phyloP scores from a whole-genome alignment of 2,797 vertebrate genomes.

The Synanceia verrucosa region DNA sequence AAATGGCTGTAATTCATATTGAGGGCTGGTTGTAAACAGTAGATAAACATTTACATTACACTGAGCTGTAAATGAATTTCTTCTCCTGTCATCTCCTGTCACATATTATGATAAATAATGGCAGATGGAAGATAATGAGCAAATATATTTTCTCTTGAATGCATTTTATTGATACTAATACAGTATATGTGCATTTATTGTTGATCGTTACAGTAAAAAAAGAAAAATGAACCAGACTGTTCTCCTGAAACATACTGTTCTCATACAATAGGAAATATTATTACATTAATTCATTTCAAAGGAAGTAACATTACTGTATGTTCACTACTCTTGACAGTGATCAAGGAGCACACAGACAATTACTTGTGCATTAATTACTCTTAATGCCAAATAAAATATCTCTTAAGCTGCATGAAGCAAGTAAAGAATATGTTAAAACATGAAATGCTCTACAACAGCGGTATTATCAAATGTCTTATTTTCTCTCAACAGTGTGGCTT shows the following conservation, averaged over 20 bases:
- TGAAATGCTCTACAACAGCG: slow-evolving; percentile 45
- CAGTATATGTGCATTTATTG: slow-evolving; percentile 23
- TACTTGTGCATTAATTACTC: slow-evolving; percentile 29
- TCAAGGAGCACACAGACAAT: slow-evolving; percentile 34
- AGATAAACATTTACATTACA: neutral
- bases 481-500: slow-evolving; percentile 23
- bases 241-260: slow-evolving; percentile 33
- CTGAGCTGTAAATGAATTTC: neutral
- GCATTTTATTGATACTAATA: slow-evolving; percentile 60
- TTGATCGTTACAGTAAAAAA: slow-evolving; percentile 43
- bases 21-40: slow-evolving; percentile 7
- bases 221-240: neutral
- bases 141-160: slow-evolving; percentile 24
- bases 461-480: slow-evolving; percentile 45
- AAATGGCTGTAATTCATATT: slow-evolving; percentile 7
- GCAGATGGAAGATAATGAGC: neutral
- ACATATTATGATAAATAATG: neutral
- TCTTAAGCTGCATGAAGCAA: slow-evolving; percentile 55
- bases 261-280: slow-evolving; percentile 43
- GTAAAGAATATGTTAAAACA: slow-evolving; percentile 44
- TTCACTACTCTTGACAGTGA: slow-evolving; percentile 32
- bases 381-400: slow-evolving; percentile 52
- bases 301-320: slow-evolving; percentile 44
- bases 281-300: slow-evolving; percentile 41
- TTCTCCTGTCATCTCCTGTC: neutral